Evolutionary conservation across 2,888 invertebrate species (phyloP).

Genomic region (Boloria selene): DNA sequence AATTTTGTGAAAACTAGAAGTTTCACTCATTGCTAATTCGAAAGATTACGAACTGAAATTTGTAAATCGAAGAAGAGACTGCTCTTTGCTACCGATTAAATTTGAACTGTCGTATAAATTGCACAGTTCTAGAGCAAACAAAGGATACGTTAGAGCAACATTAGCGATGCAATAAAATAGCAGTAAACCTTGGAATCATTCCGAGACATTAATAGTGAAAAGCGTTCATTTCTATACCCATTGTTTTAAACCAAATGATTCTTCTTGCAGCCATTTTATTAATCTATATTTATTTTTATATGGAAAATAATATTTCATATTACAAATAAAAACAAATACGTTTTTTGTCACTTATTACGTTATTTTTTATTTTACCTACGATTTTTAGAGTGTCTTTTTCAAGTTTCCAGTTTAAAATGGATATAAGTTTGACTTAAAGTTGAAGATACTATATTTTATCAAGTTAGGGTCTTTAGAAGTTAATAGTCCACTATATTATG

Average conservation of each 20-base stretch:
- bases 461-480: too few species aligned
- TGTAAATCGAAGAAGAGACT: slow-evolving; percentile 34
- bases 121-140: slow-evolving; percentile 27
- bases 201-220: slow-evolving; percentile 54
- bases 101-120: slow-evolving; percentile 38
- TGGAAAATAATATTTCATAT: too few species aligned
- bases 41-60: slow-evolving; percentile 31
- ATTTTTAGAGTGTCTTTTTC: too few species aligned
- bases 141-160: slow-evolving; percentile 30
- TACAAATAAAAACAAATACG: too few species aligned
- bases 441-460: too few species aligned
- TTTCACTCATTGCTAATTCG: slow-evolving; percentile 43
- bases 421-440: too few species aligned
- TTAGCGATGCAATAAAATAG: slow-evolving; percentile 56
- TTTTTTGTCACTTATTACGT: background rate
- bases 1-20: slow-evolving; percentile 31
- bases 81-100: slow-evolving; percentile 33
- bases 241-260: slow-evolving; percentile 30
- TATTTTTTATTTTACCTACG: too few species aligned
- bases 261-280: background rate
- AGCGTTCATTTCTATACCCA: slow-evolving; percentile 42
- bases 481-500: background rate
- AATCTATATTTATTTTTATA: too few species aligned
- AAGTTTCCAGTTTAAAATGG: too few species aligned
- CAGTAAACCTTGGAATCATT: slow-evolving; percentile 54